phyloP scores from a whole-genome alignment of 2,888 invertebrate genomes.

The Thalpophila matura region DNA sequence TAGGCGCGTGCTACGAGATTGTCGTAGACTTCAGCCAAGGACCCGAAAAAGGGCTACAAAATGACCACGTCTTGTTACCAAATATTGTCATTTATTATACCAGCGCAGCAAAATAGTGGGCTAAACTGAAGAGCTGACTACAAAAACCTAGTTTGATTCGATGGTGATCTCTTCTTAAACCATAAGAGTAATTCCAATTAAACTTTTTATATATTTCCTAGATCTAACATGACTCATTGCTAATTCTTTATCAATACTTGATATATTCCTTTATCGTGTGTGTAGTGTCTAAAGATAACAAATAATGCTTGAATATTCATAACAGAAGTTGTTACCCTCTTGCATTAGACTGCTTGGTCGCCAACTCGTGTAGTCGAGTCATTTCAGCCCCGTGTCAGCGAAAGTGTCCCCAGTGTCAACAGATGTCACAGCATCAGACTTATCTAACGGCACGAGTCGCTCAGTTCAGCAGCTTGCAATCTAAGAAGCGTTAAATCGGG shows the following conservation, averaged over 20 bases:
- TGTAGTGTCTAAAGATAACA: too few relatives aligned
- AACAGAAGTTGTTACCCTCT: not conserved
- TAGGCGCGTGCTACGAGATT: constrained; percentile 31
- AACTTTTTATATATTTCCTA: too few relatives aligned
- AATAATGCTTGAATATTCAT: not conserved
- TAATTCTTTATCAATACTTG: not conserved
- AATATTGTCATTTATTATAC: too few relatives aligned
- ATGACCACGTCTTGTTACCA: not conserved
- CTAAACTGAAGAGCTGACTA: too few relatives aligned
- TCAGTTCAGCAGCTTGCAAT: constrained; percentile 8
- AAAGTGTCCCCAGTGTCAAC: too few relatives aligned
- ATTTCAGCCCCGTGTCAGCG: too few relatives aligned
- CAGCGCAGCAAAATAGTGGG: too few relatives aligned
- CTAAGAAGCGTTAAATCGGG: not conserved
- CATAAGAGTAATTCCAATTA: too few relatives aligned
- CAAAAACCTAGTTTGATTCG: too few relatives aligned
- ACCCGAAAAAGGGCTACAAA: not conserved
- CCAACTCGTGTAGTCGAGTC: not conserved
- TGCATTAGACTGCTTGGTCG: not conserved
- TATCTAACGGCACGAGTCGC: constrained; percentile 5
- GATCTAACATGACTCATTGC: not conserved
- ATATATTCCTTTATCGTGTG: not conserved
- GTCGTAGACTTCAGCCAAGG: constrained; percentile 12
- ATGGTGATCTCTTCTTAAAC: too few relatives aligned
- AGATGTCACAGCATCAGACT: not conserved